Evolutionary conservation across 2,888 invertebrate species (phyloP), one percentile per base, ranked within the genome.

Genomic region (Athalia cordata): DNA sequence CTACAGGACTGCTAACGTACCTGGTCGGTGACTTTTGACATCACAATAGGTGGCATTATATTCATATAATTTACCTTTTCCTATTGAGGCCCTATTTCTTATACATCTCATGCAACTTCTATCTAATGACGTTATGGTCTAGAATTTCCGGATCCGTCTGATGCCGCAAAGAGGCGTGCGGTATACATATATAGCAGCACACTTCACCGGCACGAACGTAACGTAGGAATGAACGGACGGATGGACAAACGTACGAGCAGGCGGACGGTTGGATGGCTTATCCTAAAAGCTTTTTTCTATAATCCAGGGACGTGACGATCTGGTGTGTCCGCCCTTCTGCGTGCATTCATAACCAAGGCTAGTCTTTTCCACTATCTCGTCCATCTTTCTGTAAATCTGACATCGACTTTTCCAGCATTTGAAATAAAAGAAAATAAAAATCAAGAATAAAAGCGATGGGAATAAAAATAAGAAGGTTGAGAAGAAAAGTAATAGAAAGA

Each of bases 231-330:
- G 70, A n/a, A 57, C 68, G 70, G 13, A 55, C 5, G 45, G 45
- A 70, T 45, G 57, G 3, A 70, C 70, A 55, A 15, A 70, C 45
- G 59, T 9, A 15, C 59, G 9, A 6, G 59, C 72, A 9, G 72
- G 9, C 70, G 59, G 70, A 59, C 59, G 72, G 72, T 72, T 13
- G 72, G 72, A 50, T 68, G 77, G 77, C 77, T 77, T 77, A 77
- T 68, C 77, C 77, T 77, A 77, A 77, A 77, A 77, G 77, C 77
- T 77, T 77, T 77, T 67, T 77, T 77, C 77, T 77, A 77, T 77
- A 77, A 77, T 77, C 77, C 77, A 5, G 29, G 77, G 68, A 77
- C 77, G 77, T 77, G 77, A 77, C 77, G 67, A 77, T 77, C 77
- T 64, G 49, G 29, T 62, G 52, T 76, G 62, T 76, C 76, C 76